Percentiles rank a stretch among this genome's conserved stretches.
These are phyloP conservation scores for Drosophila diplacantha DNA, from an alignment of 2,888 invertebrate genomes.

Conservation along the genomic window DNA sequence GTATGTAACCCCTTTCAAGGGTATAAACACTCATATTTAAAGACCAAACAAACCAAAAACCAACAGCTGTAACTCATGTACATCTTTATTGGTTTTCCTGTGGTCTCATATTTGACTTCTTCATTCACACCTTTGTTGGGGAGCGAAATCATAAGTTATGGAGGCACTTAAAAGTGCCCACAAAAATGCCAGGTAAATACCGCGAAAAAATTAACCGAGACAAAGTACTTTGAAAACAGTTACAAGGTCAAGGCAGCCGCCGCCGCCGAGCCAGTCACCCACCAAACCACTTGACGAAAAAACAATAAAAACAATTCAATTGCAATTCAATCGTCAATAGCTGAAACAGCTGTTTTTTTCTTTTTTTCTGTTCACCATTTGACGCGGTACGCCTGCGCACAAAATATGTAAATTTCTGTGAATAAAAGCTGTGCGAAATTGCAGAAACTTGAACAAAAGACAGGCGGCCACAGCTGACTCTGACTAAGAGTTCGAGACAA, in stretches of 20 bases:
- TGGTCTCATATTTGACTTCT: conserved; percentile 15
- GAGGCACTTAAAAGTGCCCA: conserved; percentile 27
- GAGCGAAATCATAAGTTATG: conserved; percentile 21
- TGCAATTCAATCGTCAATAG: conserved; percentile 24
- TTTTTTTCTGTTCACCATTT: conserved; percentile 7
- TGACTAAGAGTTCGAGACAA: conserved; percentile 11
- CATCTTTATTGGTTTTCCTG: conserved; percentile 30
- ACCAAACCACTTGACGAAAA: conserved; percentile 26
- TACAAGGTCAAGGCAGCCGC: conserved; percentile 63
- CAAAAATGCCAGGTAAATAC: conserved; percentile 33
- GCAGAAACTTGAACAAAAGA: conserved; percentile 21
- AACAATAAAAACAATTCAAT: conserved; percentile 24
- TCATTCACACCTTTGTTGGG: conserved; percentile 33
- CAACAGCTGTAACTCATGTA: conserved; percentile 32
- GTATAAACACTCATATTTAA: neutral
- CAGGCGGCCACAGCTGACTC: conserved; percentile 29
- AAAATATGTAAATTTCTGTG: conserved; percentile 29
- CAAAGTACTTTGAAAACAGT: conserved; percentile 58
- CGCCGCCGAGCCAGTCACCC: conserved; percentile 24
- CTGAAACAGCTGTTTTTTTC: conserved; percentile 33
- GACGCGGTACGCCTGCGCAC: conserved; percentile 34
- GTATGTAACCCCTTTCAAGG: neutral
- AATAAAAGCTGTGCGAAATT: conserved; percentile 30
- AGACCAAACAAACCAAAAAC: neutral
- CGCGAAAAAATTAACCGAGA: conserved; percentile 38